Evolutionary conservation across 2,113 vertebrate species (phyloP), one percentile per base, ranked within the genome.

Genomic region (Tinamus guttatus): DNA sequence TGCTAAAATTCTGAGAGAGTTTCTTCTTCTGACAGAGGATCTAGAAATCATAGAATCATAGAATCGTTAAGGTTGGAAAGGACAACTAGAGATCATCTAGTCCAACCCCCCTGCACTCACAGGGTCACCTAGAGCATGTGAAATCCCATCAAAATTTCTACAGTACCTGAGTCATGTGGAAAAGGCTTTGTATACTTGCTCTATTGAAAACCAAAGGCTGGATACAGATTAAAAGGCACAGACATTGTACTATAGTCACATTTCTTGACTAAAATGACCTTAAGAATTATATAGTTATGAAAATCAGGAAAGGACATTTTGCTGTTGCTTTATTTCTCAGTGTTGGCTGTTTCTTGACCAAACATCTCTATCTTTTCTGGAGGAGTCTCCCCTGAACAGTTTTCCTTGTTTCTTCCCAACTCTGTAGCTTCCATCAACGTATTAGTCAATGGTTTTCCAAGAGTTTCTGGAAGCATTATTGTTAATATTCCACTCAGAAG

Each of bases 391-490:
- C 74, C 97, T 52, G 80, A 84, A 47, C 8, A 75, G 43, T 30
- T 98, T 49, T 68, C 91, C 78, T 97, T 96, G 40, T 93, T 83
- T 43, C 82, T 74, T 82, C 98, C 98, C 59, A 98, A 97, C 90
- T 97, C 96, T 92, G 97, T 96, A 36, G 98, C 98, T 93, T 99
- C 99, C 92, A 97, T 97, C 98, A 99, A 97, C 17, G 99, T 99
- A 84, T 97, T 98, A 82, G 97, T 98, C 89, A 99, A 87, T 32
- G 98, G 98, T 93, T 97, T 97, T 86, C 98, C 98, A 27, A 98
- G 97, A 28, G 99, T 99, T 98, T 99, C 99, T 3, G 99, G 99
- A 85, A 99, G 98, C 91, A 98, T 90, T 85, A 99, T 41, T 2
- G 99, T 98, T 94, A 99, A 96, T 63, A 99, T 60, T 91, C 98